Base-by-base conservation (phyloP, 2,888 invertebrate species). In the Lobophora halterata region DNA sequence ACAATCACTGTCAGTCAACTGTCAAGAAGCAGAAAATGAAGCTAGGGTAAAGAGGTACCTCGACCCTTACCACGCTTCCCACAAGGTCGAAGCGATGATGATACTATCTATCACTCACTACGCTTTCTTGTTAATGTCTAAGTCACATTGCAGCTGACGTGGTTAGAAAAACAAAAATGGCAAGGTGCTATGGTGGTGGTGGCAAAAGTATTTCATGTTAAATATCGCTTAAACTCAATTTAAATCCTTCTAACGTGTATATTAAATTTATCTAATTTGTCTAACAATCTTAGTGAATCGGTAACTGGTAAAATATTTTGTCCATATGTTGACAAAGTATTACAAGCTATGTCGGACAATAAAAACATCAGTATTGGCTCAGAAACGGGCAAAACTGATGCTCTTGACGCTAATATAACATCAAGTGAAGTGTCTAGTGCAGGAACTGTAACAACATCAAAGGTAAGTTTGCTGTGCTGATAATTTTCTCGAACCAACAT, bases 271-370 rank as follows among this genome's bases (percentile, higher is more conserved):
- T 14, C 8, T 17, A 25, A 17, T 17, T 11, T 8, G 12, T 21
- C 21, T 26, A 11, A 33, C 29, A 54, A 45, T 44, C 35, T 37
- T 42, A 17, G 17, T 17, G 1, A 17, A n/a, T 34, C 33, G 32
- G 32, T 47, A 44, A 20, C 38, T 29, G 33, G 16, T 20, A 23
- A 39, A 13, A 46, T 41, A 51, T 50, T 26, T 28, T 46, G 53
- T 61, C 54, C 71, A 74, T 80, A 83, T 83, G 87, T 83, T 71
- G 67, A 66, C 67, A 61, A 69, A 64, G 62, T 58, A 60, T 58
- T 59, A 48, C 61, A 68, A 68, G 66, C 59, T 58, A 87, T 87
- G 86, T 83, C 86, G 66, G 79, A 81, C 67, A 72, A 69, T 61
- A 76, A 78, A 78, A 77, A 80, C 65, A 73, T 73, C 66, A 67